Evolutionary conservation across 1,140 invertebrate species (phyloP), one percentile per base, ranked within the genome.

Genomic region (Drosophila grimshawi): DNA sequence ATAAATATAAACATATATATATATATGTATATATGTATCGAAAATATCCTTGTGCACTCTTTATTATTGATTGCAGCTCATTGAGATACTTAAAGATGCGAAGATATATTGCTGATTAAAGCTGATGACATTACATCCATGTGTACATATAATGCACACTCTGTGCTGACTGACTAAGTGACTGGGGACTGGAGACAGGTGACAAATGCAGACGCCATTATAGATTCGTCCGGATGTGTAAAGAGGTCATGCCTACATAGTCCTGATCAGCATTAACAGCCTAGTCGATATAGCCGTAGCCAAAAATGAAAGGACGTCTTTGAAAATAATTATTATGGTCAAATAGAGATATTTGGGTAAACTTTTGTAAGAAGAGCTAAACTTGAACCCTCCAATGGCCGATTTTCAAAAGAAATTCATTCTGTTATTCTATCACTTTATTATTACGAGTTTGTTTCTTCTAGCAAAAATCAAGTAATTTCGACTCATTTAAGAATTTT

Each of bases 21-120:
- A 7, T 27, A 35, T 35, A 35, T 33, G n/a, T 4, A 46, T n/a
- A 43, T 61, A 46, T 53, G 29, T n/a, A 43, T 43, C 10, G 39
- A n/a, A 48, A 61, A n/a, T 45, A 66, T 45, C 64, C 48, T 62
- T 48, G 33, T 6, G 29, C 33, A 63, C 39, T 45, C 6, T 68
- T 48, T 83, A 85, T 85, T 83, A 80, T 80, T 62, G 59, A 53
- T 69, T 62, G 35, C 59, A 29, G 29, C 48, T 61, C 27, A 59
- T 59, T 46, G 5, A 43, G 29, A 39, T 53, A 53, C n/a, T 53
- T 53, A 10, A 51, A 32, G 60, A 11, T 52, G 10, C 30, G 35
- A n/a, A 51, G 35, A 51, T 10, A 39, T 49, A 35, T 37, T 48
- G 59, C 11, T 49, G 32, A 4, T 41, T 49, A 43, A 49, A 59